A percentile compares a stretch with the other conserved stretches of the same genome.
These are phyloP conservation scores for Cantharis flavilabris DNA, from an alignment of 2,888 invertebrate species.

Conservation along the genomic window DNA sequence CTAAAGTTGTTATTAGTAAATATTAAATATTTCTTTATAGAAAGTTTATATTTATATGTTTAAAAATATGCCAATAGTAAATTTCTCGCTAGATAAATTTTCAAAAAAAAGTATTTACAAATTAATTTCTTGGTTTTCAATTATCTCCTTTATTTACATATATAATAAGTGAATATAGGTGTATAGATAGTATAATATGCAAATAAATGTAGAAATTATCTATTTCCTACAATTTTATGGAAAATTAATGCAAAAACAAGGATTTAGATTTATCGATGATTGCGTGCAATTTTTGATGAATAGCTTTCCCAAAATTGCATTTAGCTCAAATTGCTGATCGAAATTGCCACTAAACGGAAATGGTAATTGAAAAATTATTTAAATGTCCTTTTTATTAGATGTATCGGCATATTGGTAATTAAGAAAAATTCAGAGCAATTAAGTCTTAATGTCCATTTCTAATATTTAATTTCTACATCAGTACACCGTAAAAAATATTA, in stretches of 20 bases:
- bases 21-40: not conserved
- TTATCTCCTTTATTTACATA: not conserved
- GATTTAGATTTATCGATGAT: not conserved
- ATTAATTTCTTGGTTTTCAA: not conserved
- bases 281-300: not conserved
- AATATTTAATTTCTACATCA: not conserved
- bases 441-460: not conserved
- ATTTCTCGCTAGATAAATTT: not conserved
- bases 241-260: not conserved
- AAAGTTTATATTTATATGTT: not conserved
- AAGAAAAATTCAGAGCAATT: not conserved
- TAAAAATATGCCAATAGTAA: not conserved
- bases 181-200: not conserved
- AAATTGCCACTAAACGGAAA: not conserved
- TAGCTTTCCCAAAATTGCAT: not conserved
- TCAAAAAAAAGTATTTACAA: not conserved
- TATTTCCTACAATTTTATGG: not conserved
- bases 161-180: not conserved
- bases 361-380: not conserved
- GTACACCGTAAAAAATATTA: not conserved
- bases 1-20: not conserved
- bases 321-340: not conserved
- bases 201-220: not conserved
- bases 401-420: not conserved
- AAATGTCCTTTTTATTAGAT: not conserved